phyloP scores from a whole-genome alignment of 1,140 invertebrate genomes.

The Aricia agestis region DNA sequence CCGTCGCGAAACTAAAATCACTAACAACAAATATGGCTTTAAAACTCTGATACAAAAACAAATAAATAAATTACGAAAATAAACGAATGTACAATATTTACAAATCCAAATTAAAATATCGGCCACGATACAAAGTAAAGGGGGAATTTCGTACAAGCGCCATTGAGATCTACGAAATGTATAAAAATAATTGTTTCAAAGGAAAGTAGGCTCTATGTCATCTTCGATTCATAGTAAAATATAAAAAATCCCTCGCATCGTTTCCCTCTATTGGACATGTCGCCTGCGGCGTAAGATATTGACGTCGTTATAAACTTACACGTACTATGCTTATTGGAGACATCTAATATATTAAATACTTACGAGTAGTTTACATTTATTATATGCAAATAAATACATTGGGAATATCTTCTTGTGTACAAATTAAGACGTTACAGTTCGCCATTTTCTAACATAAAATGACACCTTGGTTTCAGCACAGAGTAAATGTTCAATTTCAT shows the following conservation, averaged over 20 bases:
- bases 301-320: slow-evolving; percentile 70
- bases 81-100: slow-evolving; percentile 74
- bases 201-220: slow-evolving; percentile 59
- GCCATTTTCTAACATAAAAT: background rate
- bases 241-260: slow-evolving; percentile 69
- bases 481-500: background rate
- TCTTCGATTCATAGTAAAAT: slow-evolving; percentile 72
- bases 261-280: slow-evolving; percentile 66
- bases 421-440: slow-evolving; percentile 23
- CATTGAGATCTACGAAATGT: slow-evolving; percentile 48
- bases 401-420: slow-evolving; percentile 19
- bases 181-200: slow-evolving; percentile 52
- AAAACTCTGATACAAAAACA: slow-evolving; percentile 54
- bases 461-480: background rate
- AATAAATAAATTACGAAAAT: slow-evolving; percentile 71
- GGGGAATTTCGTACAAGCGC: slow-evolving; percentile 29
- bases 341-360: slow-evolving; percentile 66
- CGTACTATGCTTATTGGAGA: slow-evolving; percentile 63
- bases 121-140: slow-evolving; percentile 37
- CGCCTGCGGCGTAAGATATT: slow-evolving; percentile 47
- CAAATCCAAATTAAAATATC: slow-evolving; percentile 37
- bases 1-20: slow-evolving; percentile 43
- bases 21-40: slow-evolving; percentile 67
- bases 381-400: slow-evolving; percentile 33
- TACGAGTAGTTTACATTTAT: slow-evolving; percentile 57